Evolutionary conservation across 2,888 invertebrate genomes (phyloP), one percentile per base, ranked within the genome.

Genomic region (Branchellion lobata): DNA sequence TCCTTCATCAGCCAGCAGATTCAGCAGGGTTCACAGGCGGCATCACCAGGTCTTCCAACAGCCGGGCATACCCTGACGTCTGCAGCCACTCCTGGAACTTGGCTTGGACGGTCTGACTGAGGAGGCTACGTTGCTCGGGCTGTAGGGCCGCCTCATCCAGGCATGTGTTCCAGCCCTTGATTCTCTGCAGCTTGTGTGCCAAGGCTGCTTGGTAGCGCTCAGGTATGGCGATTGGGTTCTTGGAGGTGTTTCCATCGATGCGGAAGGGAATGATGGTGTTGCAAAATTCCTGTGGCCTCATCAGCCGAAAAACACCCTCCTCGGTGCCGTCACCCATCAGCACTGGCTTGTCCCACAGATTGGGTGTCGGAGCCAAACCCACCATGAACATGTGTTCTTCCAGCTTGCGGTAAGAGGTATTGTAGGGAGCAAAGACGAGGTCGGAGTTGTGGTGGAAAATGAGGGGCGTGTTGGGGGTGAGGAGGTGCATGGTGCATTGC

Each of bases 281-380:
- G 83, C 85, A 86, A 82, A 87, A 87, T 36, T 87, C 86, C 14
- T 81, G 79, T 0, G 85, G 84, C 31, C 85, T 84, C 79, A 87
- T 81, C 1, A 87, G 81, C 76, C 87, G 86, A 86, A 87, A 87
- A 8, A 85, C 83, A 8, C 80, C 78, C n/a, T 2, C 84, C 84
- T 3, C 83, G 83, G 8, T 85, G 85, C 76, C 84, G 83, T 78
- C 85, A 82, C 82, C 82, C 47, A 82, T 29, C 71, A 71, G 86
- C 21, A 88, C 81, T 1, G 88, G 88, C 75, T 85, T 85, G 82
- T 88, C 87, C 88, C 88, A 88, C 40, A 85, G 81, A 81, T 88
- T 88, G 36, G 85, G 84, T n/a, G 83, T 82, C 2, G 84, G 79
- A 1, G 84, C 84, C 36, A 88, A 84, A 14, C 87, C 87, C 21